Evolutionary conservation across 2,797 vertebrate genomes (phyloP).

Genomic region (Sciurus vulgaris): DNA sequence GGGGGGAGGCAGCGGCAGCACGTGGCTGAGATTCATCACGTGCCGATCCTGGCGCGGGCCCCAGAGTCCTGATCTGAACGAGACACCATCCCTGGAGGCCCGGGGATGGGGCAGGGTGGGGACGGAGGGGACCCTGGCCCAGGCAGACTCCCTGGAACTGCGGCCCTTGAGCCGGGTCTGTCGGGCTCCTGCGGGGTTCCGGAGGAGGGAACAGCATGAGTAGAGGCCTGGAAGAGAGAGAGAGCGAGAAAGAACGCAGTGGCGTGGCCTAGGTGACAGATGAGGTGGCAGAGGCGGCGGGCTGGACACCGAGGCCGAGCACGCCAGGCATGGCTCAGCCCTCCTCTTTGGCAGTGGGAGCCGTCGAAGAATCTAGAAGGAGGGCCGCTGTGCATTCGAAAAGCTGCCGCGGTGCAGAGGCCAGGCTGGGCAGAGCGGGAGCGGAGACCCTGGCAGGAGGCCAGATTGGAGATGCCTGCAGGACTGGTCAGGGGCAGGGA

Average conservation of each 20-base stretch:
- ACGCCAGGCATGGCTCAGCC: background rate
- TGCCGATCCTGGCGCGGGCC: slow-evolving; percentile 4
- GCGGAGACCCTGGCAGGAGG: background rate
- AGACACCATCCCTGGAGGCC: background rate
- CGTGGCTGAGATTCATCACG: background rate
- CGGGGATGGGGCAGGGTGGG: fast-evolving
- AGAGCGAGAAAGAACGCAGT: background rate
- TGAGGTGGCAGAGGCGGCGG: background rate
- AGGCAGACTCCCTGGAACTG: background rate
- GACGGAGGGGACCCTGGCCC: background rate
- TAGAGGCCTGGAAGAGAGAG: background rate
- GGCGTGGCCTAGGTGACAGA: background rate
- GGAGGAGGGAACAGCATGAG: background rate
- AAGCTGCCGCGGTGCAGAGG: background rate
- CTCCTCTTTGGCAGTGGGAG: background rate
- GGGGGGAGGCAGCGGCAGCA: background rate
- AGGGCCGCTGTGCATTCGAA: background rate
- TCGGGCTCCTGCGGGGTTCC: background rate
- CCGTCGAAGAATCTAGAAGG: background rate
- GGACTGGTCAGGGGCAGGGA: too few species aligned
- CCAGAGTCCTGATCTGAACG: background rate
- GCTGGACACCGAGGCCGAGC: background rate
- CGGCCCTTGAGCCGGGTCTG: background rate
- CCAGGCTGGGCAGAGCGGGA: background rate
- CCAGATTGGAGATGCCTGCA: background rate